Evolutionary conservation across 2,888 invertebrate species (phyloP).

Genomic region (Halictus ligatus): DNA sequence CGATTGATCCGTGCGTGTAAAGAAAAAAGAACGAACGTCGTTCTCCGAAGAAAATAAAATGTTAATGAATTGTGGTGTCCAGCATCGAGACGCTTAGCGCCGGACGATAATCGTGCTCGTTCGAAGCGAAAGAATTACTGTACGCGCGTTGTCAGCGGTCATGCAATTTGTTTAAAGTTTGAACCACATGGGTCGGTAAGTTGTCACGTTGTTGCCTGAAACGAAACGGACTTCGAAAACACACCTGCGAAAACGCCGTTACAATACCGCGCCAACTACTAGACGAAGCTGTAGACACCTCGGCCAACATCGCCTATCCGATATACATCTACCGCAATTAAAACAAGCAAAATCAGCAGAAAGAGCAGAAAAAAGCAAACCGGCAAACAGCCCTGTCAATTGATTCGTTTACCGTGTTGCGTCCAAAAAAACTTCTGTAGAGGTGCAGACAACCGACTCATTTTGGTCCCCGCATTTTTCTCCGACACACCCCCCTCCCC

Average conservation of each 20-base stretch:
- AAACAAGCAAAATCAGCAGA: neutral
- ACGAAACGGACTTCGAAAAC: neutral
- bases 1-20: conserved; percentile 27
- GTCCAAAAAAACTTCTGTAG: neutral
- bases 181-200: conserved; percentile 53
- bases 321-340: neutral
- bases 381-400: neutral
- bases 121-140: neutral
- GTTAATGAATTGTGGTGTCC: neutral
- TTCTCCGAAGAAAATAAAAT: neutral
- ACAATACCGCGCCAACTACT: neutral
- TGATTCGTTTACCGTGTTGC: neutral
- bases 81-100: neutral
- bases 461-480: conserved; percentile 57
- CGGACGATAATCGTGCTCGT: neutral
- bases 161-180: conserved; percentile 37
- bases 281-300: neutral
- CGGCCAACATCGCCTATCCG: neutral
- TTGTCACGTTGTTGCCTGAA: conserved; percentile 8
- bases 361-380: neutral
- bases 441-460: conserved; percentile 49
- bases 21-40: neutral
- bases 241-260: neutral
- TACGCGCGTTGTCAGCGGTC: conserved; percentile 26
- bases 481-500: conserved; percentile 23